Percentiles rank a stretch among this genome's conserved stretches.
These are phyloP conservation scores for Furcifer pardalis DNA, from an alignment of 2,797 vertebrate genomes.

Conservation along the genomic window DNA sequence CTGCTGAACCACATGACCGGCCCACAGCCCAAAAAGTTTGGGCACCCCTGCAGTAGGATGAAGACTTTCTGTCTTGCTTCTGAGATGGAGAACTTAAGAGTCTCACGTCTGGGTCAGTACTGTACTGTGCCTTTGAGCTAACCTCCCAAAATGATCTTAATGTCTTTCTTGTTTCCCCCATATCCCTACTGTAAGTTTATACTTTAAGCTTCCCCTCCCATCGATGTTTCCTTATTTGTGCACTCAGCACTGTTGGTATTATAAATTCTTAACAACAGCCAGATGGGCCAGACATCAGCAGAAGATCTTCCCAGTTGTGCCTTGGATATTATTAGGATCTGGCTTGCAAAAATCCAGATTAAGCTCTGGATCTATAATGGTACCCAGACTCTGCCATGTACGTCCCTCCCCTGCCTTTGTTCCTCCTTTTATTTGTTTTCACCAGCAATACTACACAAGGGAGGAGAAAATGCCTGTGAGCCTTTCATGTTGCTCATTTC, in stretches of 20 bases:
- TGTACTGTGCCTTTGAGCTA: slow-evolving; percentile 17
- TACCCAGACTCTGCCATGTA: not conserved
- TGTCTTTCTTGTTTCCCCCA: not conserved
- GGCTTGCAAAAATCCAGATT: not conserved
- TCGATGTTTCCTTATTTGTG: not conserved
- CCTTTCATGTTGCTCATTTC: slow-evolving; percentile 73
- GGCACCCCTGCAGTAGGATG: no score
- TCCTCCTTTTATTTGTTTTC: not conserved
- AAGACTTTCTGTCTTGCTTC: slow-evolving; percentile 33
- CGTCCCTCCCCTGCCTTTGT: not conserved
- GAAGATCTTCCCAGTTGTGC: not conserved
- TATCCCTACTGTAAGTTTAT: not conserved
- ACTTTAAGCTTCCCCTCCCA: no score
- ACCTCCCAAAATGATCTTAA: not conserved
- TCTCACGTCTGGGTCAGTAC: slow-evolving; percentile 43
- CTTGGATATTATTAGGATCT: not conserved
- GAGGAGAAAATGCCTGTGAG: slow-evolving; percentile 46
- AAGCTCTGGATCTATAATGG: not conserved
- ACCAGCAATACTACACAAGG: slow-evolving; percentile 4
- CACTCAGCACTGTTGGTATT: not conserved
- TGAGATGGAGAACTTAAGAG: slow-evolving; percentile 47
- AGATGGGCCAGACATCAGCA: not conserved
- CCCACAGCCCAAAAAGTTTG: no score
- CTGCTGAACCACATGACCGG: no score
- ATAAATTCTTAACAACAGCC: not conserved